phyloP scores from a whole-genome alignment of 1,140 invertebrate species.

The Zaprionus kolodkinae region DNA sequence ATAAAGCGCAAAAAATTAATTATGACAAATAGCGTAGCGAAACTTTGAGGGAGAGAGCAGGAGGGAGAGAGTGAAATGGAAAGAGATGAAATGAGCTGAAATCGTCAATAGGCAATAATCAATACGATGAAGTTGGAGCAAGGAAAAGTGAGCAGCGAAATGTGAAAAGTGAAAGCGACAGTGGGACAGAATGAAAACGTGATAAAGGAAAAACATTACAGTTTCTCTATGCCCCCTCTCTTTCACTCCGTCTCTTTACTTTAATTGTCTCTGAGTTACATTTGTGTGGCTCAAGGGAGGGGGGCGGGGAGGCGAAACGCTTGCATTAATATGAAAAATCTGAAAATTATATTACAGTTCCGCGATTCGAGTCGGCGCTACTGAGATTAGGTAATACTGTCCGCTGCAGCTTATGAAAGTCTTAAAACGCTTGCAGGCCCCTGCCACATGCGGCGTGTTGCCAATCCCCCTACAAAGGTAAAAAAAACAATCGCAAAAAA shows the following conservation, averaged over 20 bases:
- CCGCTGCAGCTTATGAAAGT: slow-evolving; percentile 47
- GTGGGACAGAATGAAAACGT: slow-evolving; percentile 46
- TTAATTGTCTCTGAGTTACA: slow-evolving; percentile 48
- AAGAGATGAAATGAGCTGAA: slow-evolving; percentile 48
- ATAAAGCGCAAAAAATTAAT: slow-evolving; percentile 71
- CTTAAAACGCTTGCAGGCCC: slow-evolving; percentile 37
- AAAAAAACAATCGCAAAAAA: slow-evolving; percentile 6
- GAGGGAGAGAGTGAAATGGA: not conserved
- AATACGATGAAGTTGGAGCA: slow-evolving; percentile 66
- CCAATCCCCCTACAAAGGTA: slow-evolving; percentile 43
- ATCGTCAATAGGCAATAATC: slow-evolving; percentile 72
- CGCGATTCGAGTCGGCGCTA: slow-evolving; percentile 52
- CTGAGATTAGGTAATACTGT: slow-evolving; percentile 58
- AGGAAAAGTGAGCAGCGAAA: slow-evolving; percentile 64
- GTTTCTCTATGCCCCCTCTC: not conserved
- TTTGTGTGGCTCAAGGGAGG: not conserved
- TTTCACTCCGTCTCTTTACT: slow-evolving; percentile 2
- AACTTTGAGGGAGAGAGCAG: slow-evolving; percentile 45
- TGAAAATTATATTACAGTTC: slow-evolving; percentile 70
- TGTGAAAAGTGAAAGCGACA: slow-evolving; percentile 73
- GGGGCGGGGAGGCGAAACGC: not conserved
- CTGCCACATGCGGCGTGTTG: slow-evolving; percentile 27
- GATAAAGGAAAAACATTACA: slow-evolving; percentile 37
- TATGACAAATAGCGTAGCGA: slow-evolving; percentile 72
- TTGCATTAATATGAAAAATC: slow-evolving; percentile 41